phyloP scores from a whole-genome alignment of 2,113 vertebrate genomes.

The Beaufortia kweichowensis region DNA sequence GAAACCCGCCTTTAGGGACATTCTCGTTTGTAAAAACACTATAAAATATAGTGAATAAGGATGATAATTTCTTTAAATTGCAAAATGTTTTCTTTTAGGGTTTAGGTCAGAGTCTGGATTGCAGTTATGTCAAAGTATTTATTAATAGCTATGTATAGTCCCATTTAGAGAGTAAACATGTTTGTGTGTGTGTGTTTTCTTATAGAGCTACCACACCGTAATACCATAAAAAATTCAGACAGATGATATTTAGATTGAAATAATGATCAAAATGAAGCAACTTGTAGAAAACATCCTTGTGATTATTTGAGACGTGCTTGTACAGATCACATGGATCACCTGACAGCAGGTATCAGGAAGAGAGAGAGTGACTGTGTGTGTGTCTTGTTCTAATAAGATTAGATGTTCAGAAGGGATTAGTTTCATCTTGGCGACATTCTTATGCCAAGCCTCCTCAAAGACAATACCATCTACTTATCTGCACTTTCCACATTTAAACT shows the following conservation, averaged over 20 bases:
- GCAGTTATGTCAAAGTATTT: no score
- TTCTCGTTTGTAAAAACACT: no score
- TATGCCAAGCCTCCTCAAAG: conserved; percentile 30
- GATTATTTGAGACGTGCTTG: conserved; percentile 7
- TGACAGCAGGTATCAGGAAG: not conserved
- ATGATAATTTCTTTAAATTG: no score
- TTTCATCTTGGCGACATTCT: conserved; percentile 39
- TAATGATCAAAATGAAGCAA: not conserved
- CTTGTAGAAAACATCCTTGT: conserved; percentile 9
- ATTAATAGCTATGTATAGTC: no score
- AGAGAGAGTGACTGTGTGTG: conserved; percentile 1
- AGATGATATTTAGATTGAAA: not conserved
- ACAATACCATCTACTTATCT: conserved; percentile 40
- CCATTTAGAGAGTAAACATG: not conserved
- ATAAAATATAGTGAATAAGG: no score
- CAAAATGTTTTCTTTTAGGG: no score
- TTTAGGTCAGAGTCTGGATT: no score
- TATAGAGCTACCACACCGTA: no score
- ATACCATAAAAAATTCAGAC: no score
- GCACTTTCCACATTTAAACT: conserved; percentile 28
- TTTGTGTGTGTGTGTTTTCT: no score
- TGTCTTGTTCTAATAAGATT: conserved; percentile 45
- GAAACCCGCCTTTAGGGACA: no score
- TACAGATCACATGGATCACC: not conserved
- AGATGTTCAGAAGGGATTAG: conserved; percentile 37